Evolutionary conservation across 2,797 vertebrate genomes (phyloP), one percentile per base, ranked within the genome.

Genomic region (Clarias laeviceps): DNA sequence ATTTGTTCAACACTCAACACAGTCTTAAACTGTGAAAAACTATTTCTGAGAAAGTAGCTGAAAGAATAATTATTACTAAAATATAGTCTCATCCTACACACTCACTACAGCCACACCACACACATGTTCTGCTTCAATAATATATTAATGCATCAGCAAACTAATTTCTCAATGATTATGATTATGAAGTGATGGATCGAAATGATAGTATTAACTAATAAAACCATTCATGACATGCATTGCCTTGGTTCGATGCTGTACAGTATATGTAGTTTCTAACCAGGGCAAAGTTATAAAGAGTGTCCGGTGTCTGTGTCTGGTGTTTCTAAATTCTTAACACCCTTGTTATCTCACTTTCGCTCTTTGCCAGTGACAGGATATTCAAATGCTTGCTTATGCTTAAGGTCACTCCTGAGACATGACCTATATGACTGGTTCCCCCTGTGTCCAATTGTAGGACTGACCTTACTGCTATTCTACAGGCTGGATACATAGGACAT

Each of bases 401-500:
- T 81, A 74, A 81, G 57, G 84, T 80, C 61, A 65, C 15, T 74
- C 37, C 34, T 74, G 56, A 80, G 45, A 74, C 59, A 37, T 66
- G 61, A 50, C 61, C 59, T 40, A 22, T 40, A 24, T 27, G 27
- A 80, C 65, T 20, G 29, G 22, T 14, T 24, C 57, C 37, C 7
- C 50, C 66, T 50, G 54, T 62, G 65, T 72, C 76, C 20, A n/a
- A 66, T 80, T 57, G 66, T 64, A 57, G 56, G n/a, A 85, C 69
- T 79, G 64, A 68, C 50, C 76, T 84, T 70, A 34, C 3, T 18
- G 73, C 40, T 69, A 77, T 65, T 5, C 45, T 72, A 72, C 37
- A 45, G 69, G 45, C 22, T 6, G 37, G 45, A 15, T 45, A 45
- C 20, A 24, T 40, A 70, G 34, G 20, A 24, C 22, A 24, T 20